phyloP scores from a whole-genome alignment of 2,888 invertebrate species.

The Osmoderma eremita region DNA sequence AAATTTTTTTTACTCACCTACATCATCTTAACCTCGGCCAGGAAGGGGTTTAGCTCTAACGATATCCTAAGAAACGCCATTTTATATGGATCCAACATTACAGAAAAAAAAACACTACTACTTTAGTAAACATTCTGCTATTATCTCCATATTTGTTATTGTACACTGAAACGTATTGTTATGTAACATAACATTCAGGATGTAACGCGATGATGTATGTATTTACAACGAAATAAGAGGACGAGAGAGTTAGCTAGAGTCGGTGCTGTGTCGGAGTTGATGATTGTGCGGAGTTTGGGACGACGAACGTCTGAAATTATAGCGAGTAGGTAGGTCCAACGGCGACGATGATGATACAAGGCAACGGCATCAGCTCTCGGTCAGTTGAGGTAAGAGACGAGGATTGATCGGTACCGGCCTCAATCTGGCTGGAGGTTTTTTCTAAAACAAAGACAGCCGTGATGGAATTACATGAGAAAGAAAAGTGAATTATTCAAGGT shows the following conservation, averaged over 20 bases:
- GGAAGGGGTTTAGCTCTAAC: no score
- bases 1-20: no score
- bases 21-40: no score
- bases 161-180: constrained; percentile 33
- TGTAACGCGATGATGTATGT: constrained; percentile 25
- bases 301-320: constrained; percentile 53
- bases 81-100: constrained; percentile 25
- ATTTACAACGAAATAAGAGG: constrained; percentile 38
- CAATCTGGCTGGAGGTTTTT: constrained; percentile 82
- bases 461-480: no score
- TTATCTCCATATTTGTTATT: constrained; percentile 32
- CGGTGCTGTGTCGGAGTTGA: constrained; percentile 31
- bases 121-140: constrained; percentile 8
- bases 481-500: no score
- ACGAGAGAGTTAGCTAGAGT: constrained; percentile 32
- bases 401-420: constrained; percentile 82
- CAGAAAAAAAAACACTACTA: background rate
- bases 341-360: constrained; percentile 46
- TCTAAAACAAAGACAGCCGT: constrained; percentile 69
- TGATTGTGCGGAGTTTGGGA: constrained; percentile 55
- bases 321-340: constrained; percentile 43
- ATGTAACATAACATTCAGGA: constrained; percentile 9
- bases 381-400: constrained; percentile 72
- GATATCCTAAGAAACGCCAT: constrained; percentile 1
- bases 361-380: constrained; percentile 67